These are phyloP conservation scores for Ornithoptera priamus DNA, from an alignment of 2,888 invertebrate species.

Conservation along the genomic window DNA sequence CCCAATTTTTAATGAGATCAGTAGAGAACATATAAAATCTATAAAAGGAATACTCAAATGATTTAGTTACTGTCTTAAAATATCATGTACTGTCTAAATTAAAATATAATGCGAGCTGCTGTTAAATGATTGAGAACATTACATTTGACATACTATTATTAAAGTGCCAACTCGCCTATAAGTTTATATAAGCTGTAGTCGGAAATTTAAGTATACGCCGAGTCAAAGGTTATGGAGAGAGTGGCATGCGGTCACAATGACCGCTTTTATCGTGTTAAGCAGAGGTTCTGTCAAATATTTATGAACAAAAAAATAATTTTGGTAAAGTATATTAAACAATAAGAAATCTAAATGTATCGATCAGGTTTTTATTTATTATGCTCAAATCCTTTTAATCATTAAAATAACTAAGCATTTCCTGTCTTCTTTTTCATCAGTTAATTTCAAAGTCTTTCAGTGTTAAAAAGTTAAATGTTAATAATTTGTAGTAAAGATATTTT, in stretches of 20 bases:
- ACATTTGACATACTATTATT: conserved; percentile 17
- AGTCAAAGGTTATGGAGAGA: conserved; percentile 62
- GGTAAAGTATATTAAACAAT: background rate
- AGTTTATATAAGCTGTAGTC: conserved; percentile 37
- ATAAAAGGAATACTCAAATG: background rate
- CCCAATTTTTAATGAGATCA: too few species aligned
- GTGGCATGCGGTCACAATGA: conserved; percentile 40
- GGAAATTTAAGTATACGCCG: conserved; percentile 37
- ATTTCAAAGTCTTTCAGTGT: too few species aligned
- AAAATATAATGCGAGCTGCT: background rate
- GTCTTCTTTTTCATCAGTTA: too few species aligned
- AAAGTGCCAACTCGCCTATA: conserved; percentile 22
- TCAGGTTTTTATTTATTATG: too few species aligned
- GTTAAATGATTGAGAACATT: conserved; percentile 2
- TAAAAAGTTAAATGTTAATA: too few species aligned
- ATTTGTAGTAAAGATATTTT: too few species aligned
- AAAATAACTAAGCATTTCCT: too few species aligned
- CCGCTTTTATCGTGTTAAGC: conserved; percentile 30
- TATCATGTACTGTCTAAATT: background rate
- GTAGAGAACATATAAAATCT: background rate
- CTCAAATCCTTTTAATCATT: too few species aligned
- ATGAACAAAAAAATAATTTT: background rate
- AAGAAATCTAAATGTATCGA: too few species aligned
- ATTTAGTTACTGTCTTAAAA: background rate
- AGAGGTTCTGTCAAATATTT: conserved; percentile 9